A percentile compares a stretch with the other conserved stretches of the same genome.
phyloP scores from a whole-genome alignment of 1,140 invertebrate species.

The Asobara japonica region DNA sequence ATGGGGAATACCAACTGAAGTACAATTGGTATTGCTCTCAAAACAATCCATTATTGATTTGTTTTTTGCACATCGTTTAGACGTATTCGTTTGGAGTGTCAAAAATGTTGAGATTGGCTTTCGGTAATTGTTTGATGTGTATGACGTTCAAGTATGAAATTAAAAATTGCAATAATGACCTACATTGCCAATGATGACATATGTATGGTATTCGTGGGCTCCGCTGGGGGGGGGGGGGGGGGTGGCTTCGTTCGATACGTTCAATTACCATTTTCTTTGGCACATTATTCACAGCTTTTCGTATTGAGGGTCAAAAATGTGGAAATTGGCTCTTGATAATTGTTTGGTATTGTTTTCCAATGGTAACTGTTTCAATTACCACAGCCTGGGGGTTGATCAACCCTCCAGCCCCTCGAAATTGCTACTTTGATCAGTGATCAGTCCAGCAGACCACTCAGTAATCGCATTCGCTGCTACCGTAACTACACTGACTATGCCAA shows the following conservation, averaged over 20 bases:
- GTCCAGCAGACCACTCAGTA: slow-evolving; percentile 44
- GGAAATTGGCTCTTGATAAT: not conserved
- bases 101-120: not conserved
- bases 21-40: not conserved
- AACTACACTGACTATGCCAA: not conserved
- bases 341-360: not conserved
- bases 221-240: no score
- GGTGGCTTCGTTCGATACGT: no score
- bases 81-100: not conserved
- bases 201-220: no score
- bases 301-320: not conserved
- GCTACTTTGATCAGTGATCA: slow-evolving; percentile 50
- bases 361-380: not conserved
- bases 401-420: slow-evolving; percentile 9
- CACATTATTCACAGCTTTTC: not conserved
- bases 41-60: slow-evolving; percentile 36
- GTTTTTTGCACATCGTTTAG: slow-evolving; percentile 22
- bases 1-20: not conserved
- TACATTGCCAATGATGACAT: no score
- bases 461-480: slow-evolving; percentile 37
- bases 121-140: not conserved
- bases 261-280: no score
- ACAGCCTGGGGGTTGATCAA: not conserved
- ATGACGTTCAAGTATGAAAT: no score
- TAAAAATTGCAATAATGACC: no score